Evolutionary conservation across 1,140 invertebrate genomes (phyloP), one percentile per base, ranked within the genome.

Genomic region (Zaprionus capensis): DNA sequence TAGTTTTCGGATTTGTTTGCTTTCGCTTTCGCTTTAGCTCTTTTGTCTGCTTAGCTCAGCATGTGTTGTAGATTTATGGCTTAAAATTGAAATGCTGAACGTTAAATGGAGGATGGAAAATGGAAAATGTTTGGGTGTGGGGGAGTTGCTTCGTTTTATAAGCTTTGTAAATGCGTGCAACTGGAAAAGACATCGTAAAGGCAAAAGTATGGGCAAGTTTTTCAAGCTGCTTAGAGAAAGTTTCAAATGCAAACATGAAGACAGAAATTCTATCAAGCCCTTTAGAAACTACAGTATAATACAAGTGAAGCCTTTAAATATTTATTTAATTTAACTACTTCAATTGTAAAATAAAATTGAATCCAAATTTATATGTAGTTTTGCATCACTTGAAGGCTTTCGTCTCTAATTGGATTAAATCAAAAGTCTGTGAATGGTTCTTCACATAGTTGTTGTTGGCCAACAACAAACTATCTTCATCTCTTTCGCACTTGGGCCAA

Each of bases 11-110:
- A 56, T 78, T 78, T 67, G 36, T 69, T 79, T 56, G 64, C 53
- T 65, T 59, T 66, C 34, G 55, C 46, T 68, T 65, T 51, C 20
- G 20, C 22, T 51, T 9, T 24, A 12, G 20, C 46, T 22, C 46
- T 24, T 66, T 46, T 64, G 64, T 44, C 28, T 58, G 44, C 62
- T 51, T 70, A 61, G 55, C 77, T 61, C 20, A 68, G 68, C 71
- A 79, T 84, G 78, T 74, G 81, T 74, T 81, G 53, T 79, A 73
- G 75, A 90, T 88, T 88, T 88, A 81, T 85, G 78, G 76, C 76
- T 68, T 76, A 61, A 55, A 68, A 76, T 65, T 80, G 55, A 90
- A 90, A 22, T 51, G 20, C 46, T 51, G 17, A 24, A 22, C 46
- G 46, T 24, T 51, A 24, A 51, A 51, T 24, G 11, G 46, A 51